Base-by-base conservation (phyloP, 2,797 vertebrate species). In the Bothrops alternatus region DNA sequence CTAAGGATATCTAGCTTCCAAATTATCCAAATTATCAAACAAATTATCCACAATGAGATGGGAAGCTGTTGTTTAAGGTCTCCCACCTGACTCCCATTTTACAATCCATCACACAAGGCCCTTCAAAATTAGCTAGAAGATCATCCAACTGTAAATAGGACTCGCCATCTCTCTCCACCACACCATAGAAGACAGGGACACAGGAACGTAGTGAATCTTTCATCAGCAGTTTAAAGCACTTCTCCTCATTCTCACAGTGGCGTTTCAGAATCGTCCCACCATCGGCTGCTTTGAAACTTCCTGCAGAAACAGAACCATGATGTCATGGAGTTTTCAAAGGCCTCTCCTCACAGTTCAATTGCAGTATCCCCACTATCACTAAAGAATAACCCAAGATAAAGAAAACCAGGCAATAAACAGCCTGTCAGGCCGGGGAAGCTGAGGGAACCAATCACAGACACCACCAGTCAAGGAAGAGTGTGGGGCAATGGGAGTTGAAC, bases 11-110 rank as follows among this genome's bases (percentile, higher is more conserved):
- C 73, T 82, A 25, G 20, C 73, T 82, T 82, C 37, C 73, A 82
- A 82, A 82, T 47, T 42, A 47, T 47, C 37, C 37, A 42, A 25
- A 82, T 82, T 73, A 88, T 61, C 57, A 88, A 88, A 57, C 89
- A 58, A 47, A 42, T n/a, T 28, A 6, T 26, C 63, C 47, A 55
- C 47, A 86, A n/a, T 26, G 86, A 92, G 53, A 93, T 93, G 93
- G 53, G 16, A 86, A 25, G 60, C 60, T 90, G 73, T 87, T 73
- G 14, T 37, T 95, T 86, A 61, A 26, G 61, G 50, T 65, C 60
- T 87, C 97, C 90, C 96, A 99, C 99, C 99, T 99, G 96, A 99
- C 97, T 18, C 99, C 99, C 98, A 99, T 99, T 96, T 99, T 99
- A 97, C 99, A 99, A 97, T 99, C 99, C 97, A 99, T 99, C 94